Conservation (phyloP, 2,797 vertebrate genomes). For the Carcharodon carcharias region DNA sequence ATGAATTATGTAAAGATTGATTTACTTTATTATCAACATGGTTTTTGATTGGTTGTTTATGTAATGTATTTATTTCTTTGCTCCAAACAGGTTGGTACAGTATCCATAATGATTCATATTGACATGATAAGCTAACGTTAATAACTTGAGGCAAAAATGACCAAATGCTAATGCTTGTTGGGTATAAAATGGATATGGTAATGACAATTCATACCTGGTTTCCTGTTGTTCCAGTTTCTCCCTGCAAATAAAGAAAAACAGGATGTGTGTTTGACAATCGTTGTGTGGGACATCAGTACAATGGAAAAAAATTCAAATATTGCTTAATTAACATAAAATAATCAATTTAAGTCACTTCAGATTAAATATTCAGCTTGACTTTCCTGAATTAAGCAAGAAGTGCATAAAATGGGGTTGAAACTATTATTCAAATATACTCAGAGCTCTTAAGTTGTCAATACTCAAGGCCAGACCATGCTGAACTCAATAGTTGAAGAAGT, state of each 20-base stretch:
- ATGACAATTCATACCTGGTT: background rate
- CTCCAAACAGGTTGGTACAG: background rate
- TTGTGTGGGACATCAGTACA: background rate
- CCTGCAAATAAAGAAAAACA: background rate
- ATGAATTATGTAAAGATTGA: background rate
- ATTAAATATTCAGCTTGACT: background rate
- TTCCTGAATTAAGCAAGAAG: background rate
- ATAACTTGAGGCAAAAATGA: background rate
- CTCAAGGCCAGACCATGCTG: background rate
- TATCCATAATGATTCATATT: background rate
- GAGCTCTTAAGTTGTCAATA: background rate
- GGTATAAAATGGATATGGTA: background rate
- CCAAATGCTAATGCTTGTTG: background rate
- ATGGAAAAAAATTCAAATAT: background rate
- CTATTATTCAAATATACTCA: background rate
- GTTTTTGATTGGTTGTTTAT: background rate
- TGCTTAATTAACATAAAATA: background rate
- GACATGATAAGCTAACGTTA: background rate
- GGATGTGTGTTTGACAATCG: background rate
- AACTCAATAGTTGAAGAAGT: background rate
- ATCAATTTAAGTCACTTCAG: background rate
- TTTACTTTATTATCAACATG: background rate
- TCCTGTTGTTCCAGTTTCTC: constrained; percentile 1
- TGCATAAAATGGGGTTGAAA: background rate
- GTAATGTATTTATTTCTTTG: background rate